Evolutionary conservation across 2,888 invertebrate genomes (phyloP).

Genomic region (Euclidia mi): DNA sequence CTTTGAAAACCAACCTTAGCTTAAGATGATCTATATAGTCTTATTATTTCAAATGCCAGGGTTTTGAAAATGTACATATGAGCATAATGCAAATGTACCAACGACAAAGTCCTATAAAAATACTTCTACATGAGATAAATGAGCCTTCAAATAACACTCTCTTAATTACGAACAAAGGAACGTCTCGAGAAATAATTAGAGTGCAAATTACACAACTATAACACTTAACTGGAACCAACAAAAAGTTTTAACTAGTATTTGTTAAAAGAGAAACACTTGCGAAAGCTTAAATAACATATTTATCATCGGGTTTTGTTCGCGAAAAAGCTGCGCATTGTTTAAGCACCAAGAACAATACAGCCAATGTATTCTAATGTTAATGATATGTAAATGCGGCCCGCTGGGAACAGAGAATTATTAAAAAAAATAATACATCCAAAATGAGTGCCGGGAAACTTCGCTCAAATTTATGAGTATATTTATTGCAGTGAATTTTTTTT

Average conservation of each 20-base stretch:
- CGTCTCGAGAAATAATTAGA: not conserved
- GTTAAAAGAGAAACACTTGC: constrained; percentile 35
- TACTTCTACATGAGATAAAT: too few relatives aligned
- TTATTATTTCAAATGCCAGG: too few relatives aligned
- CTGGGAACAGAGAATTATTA: constrained; percentile 55
- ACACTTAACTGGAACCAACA: constrained; percentile 10
- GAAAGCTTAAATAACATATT: constrained; percentile 54
- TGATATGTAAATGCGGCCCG: constrained; percentile 67
- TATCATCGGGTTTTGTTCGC: constrained; percentile 52
- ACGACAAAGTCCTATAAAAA: too few relatives aligned
- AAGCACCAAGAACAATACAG: constrained; percentile 41
- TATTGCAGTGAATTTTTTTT: constrained; percentile 25
- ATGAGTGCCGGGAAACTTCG: constrained; percentile 37
- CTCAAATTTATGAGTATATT: constrained; percentile 37
- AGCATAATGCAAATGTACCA: too few relatives aligned
- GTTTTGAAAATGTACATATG: too few relatives aligned
- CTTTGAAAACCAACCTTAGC: too few relatives aligned
- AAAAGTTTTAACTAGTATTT: constrained; percentile 43
- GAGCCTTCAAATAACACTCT: too few relatives aligned
- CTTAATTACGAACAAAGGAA: not conserved
- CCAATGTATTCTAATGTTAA: constrained; percentile 72
- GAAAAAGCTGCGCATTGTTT: constrained; percentile 47
- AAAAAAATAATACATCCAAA: constrained; percentile 53
- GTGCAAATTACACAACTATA: not conserved
- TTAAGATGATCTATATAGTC: too few relatives aligned